These are phyloP conservation scores for Stictonetta naevosa DNA, from an alignment of 2,113 vertebrate species.

Conservation along the genomic window DNA sequence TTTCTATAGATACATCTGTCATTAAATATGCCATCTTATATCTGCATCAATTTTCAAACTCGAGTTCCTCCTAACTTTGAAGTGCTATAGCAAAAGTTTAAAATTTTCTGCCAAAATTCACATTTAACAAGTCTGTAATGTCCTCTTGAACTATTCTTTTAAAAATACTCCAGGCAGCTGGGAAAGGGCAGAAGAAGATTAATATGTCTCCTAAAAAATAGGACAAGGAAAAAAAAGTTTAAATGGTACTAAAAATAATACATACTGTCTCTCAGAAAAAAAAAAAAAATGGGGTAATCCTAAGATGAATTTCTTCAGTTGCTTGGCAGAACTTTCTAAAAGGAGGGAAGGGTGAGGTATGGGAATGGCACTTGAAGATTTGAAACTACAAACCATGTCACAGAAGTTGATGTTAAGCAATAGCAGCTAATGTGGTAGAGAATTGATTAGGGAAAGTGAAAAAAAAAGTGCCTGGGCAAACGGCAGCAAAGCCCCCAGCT, in stretches of 20 bases:
- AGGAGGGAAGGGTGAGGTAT: neutral
- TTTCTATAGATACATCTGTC: slow-evolving; percentile 86
- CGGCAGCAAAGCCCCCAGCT: neutral
- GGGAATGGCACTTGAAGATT: neutral
- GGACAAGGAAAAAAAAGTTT: slow-evolving; percentile 50
- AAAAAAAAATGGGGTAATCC: slow-evolving; percentile 27
- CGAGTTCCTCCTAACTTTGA: slow-evolving; percentile 83
- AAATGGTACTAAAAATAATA: slow-evolving; percentile 57
- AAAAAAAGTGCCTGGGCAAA: neutral
- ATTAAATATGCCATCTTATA: slow-evolving; percentile 86
- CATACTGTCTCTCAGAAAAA: slow-evolving; percentile 47
- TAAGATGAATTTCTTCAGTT: slow-evolving; percentile 66
- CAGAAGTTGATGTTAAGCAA: slow-evolving; percentile 7
- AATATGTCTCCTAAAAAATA: slow-evolving; percentile 67
- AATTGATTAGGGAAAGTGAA: neutral
- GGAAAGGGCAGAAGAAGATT: slow-evolving; percentile 55
- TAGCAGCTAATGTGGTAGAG: neutral
- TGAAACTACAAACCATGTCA: slow-evolving; percentile 22
- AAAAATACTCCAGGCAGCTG: slow-evolving; percentile 66
- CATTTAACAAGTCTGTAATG: slow-evolving; percentile 73
- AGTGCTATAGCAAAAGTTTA: slow-evolving; percentile 79
- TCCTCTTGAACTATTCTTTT: slow-evolving; percentile 74
- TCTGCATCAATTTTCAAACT: slow-evolving; percentile 82
- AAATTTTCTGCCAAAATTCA: slow-evolving; percentile 78
- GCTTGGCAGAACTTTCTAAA: neutral